A percentile compares a stretch with the other conserved stretches of the same genome.
These are phyloP conservation scores for Aphodius sticticus DNA, from an alignment of 2,888 invertebrate species.

Conservation along the genomic window DNA sequence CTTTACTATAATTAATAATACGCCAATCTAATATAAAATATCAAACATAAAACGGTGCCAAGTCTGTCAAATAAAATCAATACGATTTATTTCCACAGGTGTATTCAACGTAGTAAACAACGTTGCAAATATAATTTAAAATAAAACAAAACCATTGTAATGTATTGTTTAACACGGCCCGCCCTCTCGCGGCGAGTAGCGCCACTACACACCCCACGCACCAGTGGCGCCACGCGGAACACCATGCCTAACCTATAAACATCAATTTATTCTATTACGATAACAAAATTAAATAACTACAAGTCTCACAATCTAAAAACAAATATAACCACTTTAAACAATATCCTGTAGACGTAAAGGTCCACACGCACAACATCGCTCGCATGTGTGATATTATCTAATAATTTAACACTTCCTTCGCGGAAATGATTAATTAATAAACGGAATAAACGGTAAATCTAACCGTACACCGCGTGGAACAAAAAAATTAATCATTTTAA, in stretches of 20 bases:
- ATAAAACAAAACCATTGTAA: neutral
- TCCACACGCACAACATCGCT: neutral
- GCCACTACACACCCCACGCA: too few relatives aligned
- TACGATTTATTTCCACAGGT: neutral
- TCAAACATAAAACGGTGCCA: neutral
- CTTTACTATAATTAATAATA: neutral
- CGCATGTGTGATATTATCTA: neutral
- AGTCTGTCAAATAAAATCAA: neutral
- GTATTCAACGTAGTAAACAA: neutral
- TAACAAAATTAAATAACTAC: conserved; percentile 1
- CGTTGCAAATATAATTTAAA: neutral
- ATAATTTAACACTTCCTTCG: neutral
- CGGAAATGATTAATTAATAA: neutral
- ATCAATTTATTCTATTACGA: neutral
- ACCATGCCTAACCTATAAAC: too few relatives aligned
- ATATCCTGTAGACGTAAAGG: neutral
- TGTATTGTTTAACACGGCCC: neutral
- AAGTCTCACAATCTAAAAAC: conserved; percentile 13
- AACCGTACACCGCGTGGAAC: neutral
- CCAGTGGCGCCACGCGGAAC: too few relatives aligned
- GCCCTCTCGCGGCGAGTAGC: too few relatives aligned
- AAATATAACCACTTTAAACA: conserved; percentile 5
- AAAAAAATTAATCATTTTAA: neutral
- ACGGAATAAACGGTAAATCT: neutral
- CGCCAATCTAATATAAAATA: neutral